Conservation (phyloP, 2,888 invertebrate species). For the Chloroclystis v-ata region DNA sequence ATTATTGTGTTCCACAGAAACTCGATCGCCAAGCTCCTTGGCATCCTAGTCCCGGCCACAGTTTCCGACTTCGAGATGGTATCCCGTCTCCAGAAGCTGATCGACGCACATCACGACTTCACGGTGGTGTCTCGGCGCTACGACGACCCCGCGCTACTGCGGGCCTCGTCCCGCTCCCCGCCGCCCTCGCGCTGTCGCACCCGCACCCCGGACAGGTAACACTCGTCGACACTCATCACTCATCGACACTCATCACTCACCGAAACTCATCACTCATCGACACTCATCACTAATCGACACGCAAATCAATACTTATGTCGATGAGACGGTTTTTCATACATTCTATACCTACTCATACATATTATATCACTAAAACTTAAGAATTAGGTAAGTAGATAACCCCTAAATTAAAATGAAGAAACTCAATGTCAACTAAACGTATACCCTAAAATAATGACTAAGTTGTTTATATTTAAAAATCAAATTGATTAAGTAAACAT, state of each 20-base stretch:
- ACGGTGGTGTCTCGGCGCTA: constrained; percentile 87
- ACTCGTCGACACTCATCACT: neutral
- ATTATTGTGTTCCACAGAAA: constrained; percentile 67
- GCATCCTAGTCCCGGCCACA: constrained; percentile 80
- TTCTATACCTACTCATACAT: too few species aligned
- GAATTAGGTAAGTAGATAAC: too few species aligned
- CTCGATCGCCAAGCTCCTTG: constrained; percentile 84
- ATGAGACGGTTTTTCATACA: too few species aligned
- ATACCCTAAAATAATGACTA: too few species aligned
- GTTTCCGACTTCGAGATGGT: constrained; percentile 87
- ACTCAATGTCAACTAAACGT: too few species aligned
- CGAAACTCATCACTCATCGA: neutral
- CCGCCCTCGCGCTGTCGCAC: constrained; percentile 68
- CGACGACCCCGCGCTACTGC: constrained; percentile 65
- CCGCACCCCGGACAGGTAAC: constrained; percentile 75
- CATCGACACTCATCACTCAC: neutral
- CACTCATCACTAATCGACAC: too few species aligned
- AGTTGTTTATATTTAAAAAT: too few species aligned
- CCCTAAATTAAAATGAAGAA: too few species aligned
- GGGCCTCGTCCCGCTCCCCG: constrained; percentile 68
- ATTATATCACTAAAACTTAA: too few species aligned
- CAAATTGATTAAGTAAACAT: too few species aligned
- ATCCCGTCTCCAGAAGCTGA: constrained; percentile 87
- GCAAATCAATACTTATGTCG: too few species aligned
- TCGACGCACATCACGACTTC: constrained; percentile 92